Evolutionary conservation across 2,113 vertebrate genomes (phyloP).

Genomic region (Suncus etruscus): DNA sequence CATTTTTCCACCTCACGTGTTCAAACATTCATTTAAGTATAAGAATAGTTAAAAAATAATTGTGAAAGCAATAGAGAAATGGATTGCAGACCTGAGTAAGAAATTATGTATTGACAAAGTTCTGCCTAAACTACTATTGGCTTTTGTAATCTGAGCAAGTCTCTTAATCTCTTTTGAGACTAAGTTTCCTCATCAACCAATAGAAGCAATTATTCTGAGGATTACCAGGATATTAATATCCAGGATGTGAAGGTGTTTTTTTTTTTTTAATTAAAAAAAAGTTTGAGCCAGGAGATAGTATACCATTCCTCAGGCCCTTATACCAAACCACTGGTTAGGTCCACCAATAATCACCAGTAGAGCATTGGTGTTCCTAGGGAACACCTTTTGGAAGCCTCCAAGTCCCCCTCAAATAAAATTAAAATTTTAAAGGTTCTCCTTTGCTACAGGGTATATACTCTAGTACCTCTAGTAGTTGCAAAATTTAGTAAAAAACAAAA

Average conservation of each 20-base stretch:
- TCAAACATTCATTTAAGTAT: neutral
- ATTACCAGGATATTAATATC: neutral
- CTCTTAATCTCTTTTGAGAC: conserved; percentile 24
- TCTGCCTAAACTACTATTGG: neutral
- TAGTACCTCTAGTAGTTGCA: neutral
- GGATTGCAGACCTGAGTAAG: neutral
- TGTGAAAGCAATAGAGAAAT: neutral
- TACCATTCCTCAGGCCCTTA: no score
- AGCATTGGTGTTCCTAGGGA: no score
- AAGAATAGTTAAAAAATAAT: neutral
- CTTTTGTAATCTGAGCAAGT: neutral
- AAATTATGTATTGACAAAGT: neutral
- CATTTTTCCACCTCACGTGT: no score
- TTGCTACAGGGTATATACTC: neutral
- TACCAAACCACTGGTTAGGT: no score
- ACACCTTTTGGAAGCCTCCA: no score
- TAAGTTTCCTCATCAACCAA: conserved; percentile 58
- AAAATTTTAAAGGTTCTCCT: conserved; percentile 54
- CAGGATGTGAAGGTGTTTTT: conserved; percentile 10
- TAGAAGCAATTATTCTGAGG: neutral
- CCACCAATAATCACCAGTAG: no score
- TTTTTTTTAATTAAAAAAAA: no score
- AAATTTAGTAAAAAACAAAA: conserved; percentile 14
- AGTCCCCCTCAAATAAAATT: no score
- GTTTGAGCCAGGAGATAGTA: no score